These are phyloP conservation scores for Odontamblyopus rebecca DNA, from an alignment of 2,797 vertebrate species.

Conservation along the genomic window DNA sequence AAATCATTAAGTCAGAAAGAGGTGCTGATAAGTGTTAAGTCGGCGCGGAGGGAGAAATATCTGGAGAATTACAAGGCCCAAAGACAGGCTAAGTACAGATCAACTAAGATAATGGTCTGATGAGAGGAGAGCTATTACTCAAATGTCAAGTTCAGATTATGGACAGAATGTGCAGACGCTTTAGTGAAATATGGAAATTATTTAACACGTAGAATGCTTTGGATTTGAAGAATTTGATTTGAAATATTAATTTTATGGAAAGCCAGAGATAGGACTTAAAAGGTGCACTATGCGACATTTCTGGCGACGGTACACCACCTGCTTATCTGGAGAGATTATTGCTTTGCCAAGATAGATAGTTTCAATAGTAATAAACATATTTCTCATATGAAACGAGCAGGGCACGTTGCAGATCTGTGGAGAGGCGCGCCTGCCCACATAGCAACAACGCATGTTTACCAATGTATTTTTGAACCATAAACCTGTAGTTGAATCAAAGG, in stretches of 20 bases:
- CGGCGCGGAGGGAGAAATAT: slow-evolving; percentile 16
- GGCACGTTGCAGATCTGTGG: neutral
- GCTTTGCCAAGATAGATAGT: too few species aligned
- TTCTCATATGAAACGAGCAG: neutral
- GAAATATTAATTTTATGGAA: neutral
- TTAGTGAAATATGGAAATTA: neutral
- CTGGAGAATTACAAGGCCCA: slow-evolving; percentile 23
- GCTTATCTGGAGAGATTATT: neutral
- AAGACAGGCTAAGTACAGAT: slow-evolving; percentile 30
- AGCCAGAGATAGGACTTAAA: neutral
- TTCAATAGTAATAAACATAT: neutral
- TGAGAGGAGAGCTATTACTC: slow-evolving; percentile 22
- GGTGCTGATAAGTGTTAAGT: slow-evolving; percentile 56
- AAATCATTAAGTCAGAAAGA: slow-evolving; percentile 62
- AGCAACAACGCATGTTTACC: neutral
- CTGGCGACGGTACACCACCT: too few species aligned
- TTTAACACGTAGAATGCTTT: neutral
- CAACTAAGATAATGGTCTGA: slow-evolving; percentile 28
- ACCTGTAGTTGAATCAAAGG: too few species aligned
- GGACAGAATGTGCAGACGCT: slow-evolving; percentile 12
- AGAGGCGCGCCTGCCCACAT: neutral
- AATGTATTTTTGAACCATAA: neutral
- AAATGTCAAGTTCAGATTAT: slow-evolving; percentile 44
- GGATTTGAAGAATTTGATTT: neutral
- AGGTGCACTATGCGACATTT: too few species aligned